phyloP scores from a whole-genome alignment of 35 echinoderm and acorn worm species.

The Anneissia japonica region DNA sequence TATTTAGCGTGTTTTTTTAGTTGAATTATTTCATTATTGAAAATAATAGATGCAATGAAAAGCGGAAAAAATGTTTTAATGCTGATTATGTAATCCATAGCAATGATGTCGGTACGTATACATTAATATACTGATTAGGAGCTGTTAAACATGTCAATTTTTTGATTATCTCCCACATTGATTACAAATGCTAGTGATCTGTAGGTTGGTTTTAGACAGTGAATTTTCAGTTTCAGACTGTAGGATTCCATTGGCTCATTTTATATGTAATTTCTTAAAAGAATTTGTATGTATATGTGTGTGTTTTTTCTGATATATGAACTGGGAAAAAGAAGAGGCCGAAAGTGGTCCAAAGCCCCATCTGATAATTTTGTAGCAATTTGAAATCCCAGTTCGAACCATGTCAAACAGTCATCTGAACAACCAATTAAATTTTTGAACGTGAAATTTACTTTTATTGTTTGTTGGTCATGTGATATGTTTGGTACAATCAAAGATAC shows the following conservation, averaged over 20 bases:
- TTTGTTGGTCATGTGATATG: too few species aligned
- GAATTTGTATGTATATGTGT: background rate
- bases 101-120: too few species aligned
- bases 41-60: background rate
- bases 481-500: too few species aligned
- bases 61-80: background rate
- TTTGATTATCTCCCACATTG: too few species aligned
- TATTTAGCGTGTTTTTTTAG: background rate
- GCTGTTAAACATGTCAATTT: too few species aligned
- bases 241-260: background rate
- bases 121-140: too few species aligned
- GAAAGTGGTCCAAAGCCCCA: background rate
- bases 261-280: background rate
- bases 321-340: background rate
- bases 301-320: background rate
- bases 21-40: background rate
- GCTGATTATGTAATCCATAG: background rate
- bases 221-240: background rate
- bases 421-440: slow-evolving; percentile 2
- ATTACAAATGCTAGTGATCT: too few species aligned
- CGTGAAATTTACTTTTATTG: background rate
- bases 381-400: background rate
- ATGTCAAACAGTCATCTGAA: background rate
- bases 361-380: background rate
- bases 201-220: background rate